Evolutionary conservation across 2,888 invertebrate species (phyloP), one percentile per base, ranked within the genome.

Genomic region (Amphimallon solstitiale): DNA sequence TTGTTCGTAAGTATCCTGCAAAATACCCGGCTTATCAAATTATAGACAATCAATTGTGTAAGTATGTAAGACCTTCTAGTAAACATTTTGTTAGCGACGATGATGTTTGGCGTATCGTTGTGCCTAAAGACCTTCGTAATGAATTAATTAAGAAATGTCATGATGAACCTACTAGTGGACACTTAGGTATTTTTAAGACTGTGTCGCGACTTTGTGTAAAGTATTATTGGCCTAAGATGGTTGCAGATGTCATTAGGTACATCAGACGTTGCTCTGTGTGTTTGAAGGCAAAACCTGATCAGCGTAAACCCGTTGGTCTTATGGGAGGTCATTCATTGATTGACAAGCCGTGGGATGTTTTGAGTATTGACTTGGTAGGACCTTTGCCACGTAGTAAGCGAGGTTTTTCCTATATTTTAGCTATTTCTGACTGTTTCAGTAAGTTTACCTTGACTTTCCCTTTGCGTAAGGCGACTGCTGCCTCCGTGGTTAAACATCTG

Each of bases 201-300:
- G 66, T 65, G 19, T 10, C 63, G 0, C 34, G 70, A 12, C 52
- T 72, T 0, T 17, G 40, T 2, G 35, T 15, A 10, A 2, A 46
- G 6, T 75, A 72, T 48, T 76, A 71, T 48, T 78, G 76, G 77
- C 76, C 76, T 1, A 49, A 2, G 15, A 38, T 4, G 75, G 68
- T 75, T 0, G 51, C 62, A 0, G 49, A 71, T 51, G 71, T 78
- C 0, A 38, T 0, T 78, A 77, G 59, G 21, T n/a, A n/a, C n/a
- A n/a, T n/a, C n/a, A n/a, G n/a, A n/a, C n/a, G n/a, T n/a, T n/a
- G n/a, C n/a, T n/a, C 19, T 1, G 40, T 63, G 0, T 78, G 76
- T 60, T 63, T 72, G 7, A 19, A 52, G n/a, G 29, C 54, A 0
- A 77, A 76, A 60, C 72, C 70, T 1, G 67, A 66, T 10, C 72